A percentile compares a stretch with the other conserved stretches of the same genome.
Conservation (phyloP, 2,797 vertebrate species). For the Pteropus rufus region DNA sequence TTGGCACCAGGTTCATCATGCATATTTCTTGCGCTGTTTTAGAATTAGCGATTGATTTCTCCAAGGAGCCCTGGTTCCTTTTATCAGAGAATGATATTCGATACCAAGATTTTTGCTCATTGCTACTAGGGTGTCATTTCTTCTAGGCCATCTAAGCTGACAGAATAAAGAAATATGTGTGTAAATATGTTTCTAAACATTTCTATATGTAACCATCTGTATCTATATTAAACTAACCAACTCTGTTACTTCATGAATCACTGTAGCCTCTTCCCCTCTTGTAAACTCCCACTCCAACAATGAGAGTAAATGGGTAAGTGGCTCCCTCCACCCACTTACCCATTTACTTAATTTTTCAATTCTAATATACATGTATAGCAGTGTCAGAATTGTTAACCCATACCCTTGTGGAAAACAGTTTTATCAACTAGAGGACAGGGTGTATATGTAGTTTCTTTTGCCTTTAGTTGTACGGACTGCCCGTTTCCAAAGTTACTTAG, state of each 20-base stretch:
- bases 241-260: background rate
- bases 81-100: background rate
- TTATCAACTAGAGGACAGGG: background rate
- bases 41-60: background rate
- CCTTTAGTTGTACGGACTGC: background rate
- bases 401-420: background rate
- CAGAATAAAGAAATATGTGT: background rate
- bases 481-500: background rate
- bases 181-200: background rate
- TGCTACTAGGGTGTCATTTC: background rate
- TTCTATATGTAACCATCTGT: background rate
- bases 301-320: background rate
- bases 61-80: background rate
- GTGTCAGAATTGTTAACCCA: background rate
- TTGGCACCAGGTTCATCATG: background rate
- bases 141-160: background rate
- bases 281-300: background rate
- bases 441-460: background rate
- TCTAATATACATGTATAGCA: background rate
- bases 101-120: background rate
- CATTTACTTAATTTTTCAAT: slow-evolving; percentile 4
- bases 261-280: background rate
- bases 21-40: background rate
- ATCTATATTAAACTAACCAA: background rate
- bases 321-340: background rate